phyloP scores from a whole-genome alignment of 2,797 vertebrate species.

The Xenopus petersii region DNA sequence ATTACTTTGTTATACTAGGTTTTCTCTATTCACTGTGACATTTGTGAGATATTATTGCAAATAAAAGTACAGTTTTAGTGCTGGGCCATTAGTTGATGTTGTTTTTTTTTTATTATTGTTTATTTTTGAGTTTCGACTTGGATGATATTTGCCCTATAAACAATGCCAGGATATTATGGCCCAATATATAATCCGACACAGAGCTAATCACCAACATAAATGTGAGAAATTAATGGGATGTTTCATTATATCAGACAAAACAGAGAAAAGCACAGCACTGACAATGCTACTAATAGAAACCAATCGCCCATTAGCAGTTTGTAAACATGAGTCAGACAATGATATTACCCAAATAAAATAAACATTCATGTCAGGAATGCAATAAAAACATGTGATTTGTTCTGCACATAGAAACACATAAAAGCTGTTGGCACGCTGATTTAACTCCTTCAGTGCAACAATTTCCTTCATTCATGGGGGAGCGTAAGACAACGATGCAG shows the following conservation, averaged over 20 bases:
- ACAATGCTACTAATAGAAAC: constrained; percentile 27
- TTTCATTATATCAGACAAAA: constrained; percentile 28
- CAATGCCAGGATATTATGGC: constrained; percentile 20
- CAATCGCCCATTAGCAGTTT: constrained; percentile 27
- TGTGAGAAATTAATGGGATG: constrained; percentile 23
- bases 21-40: neutral
- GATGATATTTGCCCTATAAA: neutral
- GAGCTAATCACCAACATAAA: constrained; percentile 30
- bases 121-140: constrained; percentile 18
- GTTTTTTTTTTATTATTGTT: constrained; percentile 8
- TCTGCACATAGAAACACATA: neutral
- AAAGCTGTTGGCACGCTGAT: no score
- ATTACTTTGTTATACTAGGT: neutral
- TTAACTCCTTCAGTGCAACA: no score
- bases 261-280: constrained; percentile 3
- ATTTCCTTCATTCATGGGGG: no score
- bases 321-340: constrained; percentile 3
- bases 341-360: constrained; percentile 8
- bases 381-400: neutral
- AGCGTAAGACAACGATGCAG: no score
- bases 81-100: neutral
- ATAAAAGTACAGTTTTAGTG: constrained; percentile 1
- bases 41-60: neutral
- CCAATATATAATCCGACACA: constrained; percentile 21
- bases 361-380: neutral